phyloP scores from a whole-genome alignment of 2,888 invertebrate genomes.

The Taenaris catops region DNA sequence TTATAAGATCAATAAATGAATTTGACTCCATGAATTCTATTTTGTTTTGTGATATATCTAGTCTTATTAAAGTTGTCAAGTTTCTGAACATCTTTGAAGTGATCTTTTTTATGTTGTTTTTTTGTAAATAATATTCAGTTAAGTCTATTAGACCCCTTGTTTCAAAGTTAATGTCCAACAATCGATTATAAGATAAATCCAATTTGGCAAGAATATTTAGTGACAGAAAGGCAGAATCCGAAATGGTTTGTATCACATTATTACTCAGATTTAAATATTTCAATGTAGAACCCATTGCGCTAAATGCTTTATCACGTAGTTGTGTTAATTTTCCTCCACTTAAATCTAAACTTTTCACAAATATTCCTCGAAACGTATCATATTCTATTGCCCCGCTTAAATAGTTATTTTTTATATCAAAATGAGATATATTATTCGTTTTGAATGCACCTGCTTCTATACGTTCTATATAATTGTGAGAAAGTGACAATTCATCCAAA shows the following conservation, averaged over 20 bases:
- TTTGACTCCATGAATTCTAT: constrained; percentile 10
- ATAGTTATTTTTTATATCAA: constrained; percentile 13
- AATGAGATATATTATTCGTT: constrained; percentile 11
- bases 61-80: constrained; percentile 5
- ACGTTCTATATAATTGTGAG: constrained; percentile 13
- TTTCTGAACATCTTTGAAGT: constrained; percentile 8
- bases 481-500: constrained; percentile 9
- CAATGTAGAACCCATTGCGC: constrained; percentile 8
- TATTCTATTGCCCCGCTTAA: constrained; percentile 11
- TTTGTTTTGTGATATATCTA: constrained; percentile 15
- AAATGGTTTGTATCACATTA: constrained; percentile 13
- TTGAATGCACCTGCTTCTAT: constrained; percentile 16
- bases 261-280: constrained; percentile 15
- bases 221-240: constrained; percentile 11
- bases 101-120: constrained; percentile 16
- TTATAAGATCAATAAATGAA: constrained; percentile 14
- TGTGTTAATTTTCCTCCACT: constrained; percentile 10
- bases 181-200: constrained; percentile 17
- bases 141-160: constrained; percentile 13
- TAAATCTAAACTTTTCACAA: constrained; percentile 11
- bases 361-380: constrained; percentile 15
- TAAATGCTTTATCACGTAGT: constrained; percentile 15
- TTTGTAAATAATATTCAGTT: constrained; percentile 13
- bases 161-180: constrained; percentile 11
- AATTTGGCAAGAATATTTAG: constrained; percentile 10